These are phyloP conservation scores for Malurus cyaneus DNA, from an alignment of 2,113 vertebrate genomes.

Conservation along the genomic window DNA sequence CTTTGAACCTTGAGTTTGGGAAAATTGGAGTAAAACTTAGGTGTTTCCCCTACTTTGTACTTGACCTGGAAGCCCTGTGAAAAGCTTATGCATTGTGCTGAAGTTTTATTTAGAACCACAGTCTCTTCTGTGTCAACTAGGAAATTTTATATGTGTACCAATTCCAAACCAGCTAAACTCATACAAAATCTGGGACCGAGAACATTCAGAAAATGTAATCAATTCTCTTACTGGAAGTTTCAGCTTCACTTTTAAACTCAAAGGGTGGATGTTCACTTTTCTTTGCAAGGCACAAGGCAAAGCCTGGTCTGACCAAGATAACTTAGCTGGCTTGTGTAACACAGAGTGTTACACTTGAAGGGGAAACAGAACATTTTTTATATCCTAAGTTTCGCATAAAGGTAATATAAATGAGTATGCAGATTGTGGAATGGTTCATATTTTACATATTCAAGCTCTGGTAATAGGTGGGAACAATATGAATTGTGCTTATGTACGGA, in stretches of 20 bases:
- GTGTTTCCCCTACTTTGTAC: background rate
- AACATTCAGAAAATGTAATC: background rate
- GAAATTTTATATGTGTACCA: background rate
- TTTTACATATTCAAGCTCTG: slow-evolving; percentile 48
- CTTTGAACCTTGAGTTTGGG: background rate
- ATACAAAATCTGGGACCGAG: background rate
- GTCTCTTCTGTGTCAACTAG: background rate
- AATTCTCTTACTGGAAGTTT: background rate
- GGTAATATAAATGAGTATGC: slow-evolving; percentile 63
- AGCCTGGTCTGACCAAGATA: background rate
- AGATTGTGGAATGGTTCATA: slow-evolving; percentile 70
- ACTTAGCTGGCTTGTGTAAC: background rate
- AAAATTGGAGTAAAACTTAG: background rate
- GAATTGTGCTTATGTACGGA: slow-evolving; percentile 53
- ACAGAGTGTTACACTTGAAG: background rate
- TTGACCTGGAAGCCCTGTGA: background rate
- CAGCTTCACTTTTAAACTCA: background rate
- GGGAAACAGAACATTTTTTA: slow-evolving; percentile 71
- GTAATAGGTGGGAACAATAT: slow-evolving; percentile 66
- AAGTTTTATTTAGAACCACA: background rate
- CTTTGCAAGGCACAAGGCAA: background rate
- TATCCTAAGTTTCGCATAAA: slow-evolving; percentile 57
- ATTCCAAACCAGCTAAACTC: background rate
- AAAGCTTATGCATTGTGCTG: background rate
- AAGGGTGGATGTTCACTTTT: background rate